phyloP scores from a whole-genome alignment of 2,888 invertebrate genomes.

The Dastarcus helophoroides region DNA sequence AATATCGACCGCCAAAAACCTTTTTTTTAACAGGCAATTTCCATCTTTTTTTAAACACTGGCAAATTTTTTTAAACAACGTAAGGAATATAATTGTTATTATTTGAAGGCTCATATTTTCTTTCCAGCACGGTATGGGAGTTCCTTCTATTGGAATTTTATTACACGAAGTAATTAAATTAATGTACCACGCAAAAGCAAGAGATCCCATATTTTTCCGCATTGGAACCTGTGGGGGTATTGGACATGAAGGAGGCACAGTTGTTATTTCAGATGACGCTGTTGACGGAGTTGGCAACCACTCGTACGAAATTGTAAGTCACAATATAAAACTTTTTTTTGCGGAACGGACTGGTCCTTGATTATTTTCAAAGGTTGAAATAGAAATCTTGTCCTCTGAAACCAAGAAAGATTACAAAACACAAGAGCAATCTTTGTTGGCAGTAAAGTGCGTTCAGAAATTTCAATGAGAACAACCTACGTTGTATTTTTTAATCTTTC shows the following conservation, averaged over 20 bases:
- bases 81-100: not conserved
- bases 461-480: too few relatives aligned
- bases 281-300: conserved; percentile 79
- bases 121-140: conserved; percentile 92
- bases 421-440: too few relatives aligned
- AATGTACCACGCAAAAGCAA: conserved; percentile 83
- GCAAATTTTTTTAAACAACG: too few relatives aligned
- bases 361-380: too few relatives aligned
- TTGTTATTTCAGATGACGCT: conserved; percentile 85
- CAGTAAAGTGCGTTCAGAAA: not conserved
- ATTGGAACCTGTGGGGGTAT: conserved; percentile 92
- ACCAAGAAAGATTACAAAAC: too few relatives aligned
- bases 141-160: conserved; percentile 89
- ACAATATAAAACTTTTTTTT: too few relatives aligned
- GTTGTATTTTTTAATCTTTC: too few relatives aligned
- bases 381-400: too few relatives aligned
- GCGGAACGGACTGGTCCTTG: too few relatives aligned
- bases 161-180: conserved; percentile 94
- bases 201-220: conserved; percentile 84
- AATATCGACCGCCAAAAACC: too few relatives aligned
- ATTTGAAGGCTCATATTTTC: not conserved
- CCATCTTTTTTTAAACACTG: too few relatives aligned
- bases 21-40: too few relatives aligned
- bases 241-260: conserved; percentile 85
- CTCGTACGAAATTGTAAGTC: conserved; percentile 71